Evolutionary conservation across 2,113 vertebrate species (phyloP).

Genomic region (Porphyrio hochstetteri): DNA sequence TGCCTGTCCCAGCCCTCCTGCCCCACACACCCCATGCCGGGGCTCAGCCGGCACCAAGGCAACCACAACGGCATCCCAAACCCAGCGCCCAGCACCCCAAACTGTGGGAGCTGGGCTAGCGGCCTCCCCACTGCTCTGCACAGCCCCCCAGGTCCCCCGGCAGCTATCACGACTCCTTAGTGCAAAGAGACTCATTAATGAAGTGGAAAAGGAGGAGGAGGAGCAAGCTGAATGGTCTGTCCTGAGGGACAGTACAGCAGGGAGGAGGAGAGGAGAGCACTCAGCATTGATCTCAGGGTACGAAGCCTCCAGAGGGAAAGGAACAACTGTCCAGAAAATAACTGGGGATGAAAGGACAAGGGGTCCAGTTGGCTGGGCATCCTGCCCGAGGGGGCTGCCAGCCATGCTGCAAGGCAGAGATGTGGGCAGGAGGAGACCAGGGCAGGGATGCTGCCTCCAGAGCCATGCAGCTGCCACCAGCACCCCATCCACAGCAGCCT

Average conservation of each 20-base stretch:
- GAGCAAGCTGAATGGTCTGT: conserved; percentile 22
- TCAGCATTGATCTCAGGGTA: background rate
- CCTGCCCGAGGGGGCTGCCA: background rate
- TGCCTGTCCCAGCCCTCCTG: background rate
- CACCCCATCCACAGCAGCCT: background rate
- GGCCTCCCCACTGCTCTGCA: background rate
- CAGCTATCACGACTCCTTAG: conserved; percentile 3
- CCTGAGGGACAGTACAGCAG: conserved; percentile 13
- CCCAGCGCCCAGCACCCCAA: background rate
- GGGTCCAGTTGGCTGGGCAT: background rate
- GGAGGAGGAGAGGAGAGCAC: conserved; percentile 19
- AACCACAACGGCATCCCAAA: background rate
- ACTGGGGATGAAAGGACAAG: background rate
- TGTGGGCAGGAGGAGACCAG: background rate
- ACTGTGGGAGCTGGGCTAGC: fast-evolving
- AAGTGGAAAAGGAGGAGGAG: conserved; percentile 52
- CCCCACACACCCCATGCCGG: fast-evolving
- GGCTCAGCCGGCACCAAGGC: background rate
- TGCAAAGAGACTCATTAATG: conserved; percentile 37
- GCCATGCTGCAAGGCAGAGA: background rate
- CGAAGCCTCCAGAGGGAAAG: background rate
- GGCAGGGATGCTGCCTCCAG: background rate
- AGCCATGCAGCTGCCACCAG: background rate
- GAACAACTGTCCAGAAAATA: background rate
- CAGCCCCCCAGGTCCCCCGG: background rate